phyloP scores from a whole-genome alignment of 2,113 vertebrate species.

The Donacobius atricapilla region DNA sequence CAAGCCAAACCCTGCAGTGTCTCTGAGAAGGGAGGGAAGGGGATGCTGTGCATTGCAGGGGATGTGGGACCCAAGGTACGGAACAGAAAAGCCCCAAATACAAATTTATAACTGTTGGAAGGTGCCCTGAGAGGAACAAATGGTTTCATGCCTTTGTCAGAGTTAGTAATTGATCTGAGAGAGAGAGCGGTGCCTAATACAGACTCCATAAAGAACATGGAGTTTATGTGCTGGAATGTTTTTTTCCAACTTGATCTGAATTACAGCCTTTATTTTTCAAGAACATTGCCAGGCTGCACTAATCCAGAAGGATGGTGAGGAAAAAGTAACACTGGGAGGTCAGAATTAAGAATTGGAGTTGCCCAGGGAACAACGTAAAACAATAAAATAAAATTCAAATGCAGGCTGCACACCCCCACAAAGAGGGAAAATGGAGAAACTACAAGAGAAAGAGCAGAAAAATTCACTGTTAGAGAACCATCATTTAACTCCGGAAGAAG shows the following conservation, averaged over 20 bases:
- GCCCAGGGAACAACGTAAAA: neutral
- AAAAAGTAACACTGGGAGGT: neutral
- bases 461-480: neutral
- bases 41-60: neutral
- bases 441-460: neutral
- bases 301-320: neutral
- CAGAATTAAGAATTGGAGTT: neutral
- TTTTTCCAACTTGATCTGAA: neutral
- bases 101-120: neutral
- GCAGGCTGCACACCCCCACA: neutral
- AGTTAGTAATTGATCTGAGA: neutral
- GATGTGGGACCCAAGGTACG: rapidly evolving
- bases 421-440: neutral
- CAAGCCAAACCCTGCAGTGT: neutral
- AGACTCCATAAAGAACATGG: neutral
- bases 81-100: neutral
- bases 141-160: neutral
- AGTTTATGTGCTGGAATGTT: neutral
- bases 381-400: neutral
- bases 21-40: neutral
- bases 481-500: neutral
- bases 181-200: neutral
- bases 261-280: neutral
- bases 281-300: neutral
- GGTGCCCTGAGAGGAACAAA: neutral